Conservation (phyloP, 2,113 vertebrate species). For the Rhinolophus sinicus region DNA sequence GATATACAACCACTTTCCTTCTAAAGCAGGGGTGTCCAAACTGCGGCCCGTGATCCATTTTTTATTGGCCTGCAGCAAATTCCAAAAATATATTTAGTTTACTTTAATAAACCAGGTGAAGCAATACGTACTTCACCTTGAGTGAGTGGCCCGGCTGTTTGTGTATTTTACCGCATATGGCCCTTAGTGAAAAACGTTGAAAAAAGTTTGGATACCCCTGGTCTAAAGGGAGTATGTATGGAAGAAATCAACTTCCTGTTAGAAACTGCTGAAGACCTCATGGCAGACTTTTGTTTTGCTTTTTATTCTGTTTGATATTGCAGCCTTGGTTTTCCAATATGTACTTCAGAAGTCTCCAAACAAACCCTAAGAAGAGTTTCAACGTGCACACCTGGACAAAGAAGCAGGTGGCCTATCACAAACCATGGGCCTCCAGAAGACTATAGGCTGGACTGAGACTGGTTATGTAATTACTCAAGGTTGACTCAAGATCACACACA, state of each 20-base stretch:
- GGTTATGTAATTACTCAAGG: not conserved
- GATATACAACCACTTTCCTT: not conserved
- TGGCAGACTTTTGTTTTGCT: not conserved
- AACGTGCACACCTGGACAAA: not conserved
- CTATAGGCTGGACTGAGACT: not conserved
- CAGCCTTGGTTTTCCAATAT: not conserved
- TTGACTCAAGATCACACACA: not conserved
- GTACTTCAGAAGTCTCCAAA: not conserved
- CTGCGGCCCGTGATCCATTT: too few species aligned
- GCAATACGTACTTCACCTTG: too few species aligned
- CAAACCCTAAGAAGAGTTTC: not conserved
- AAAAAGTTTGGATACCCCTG: too few species aligned
- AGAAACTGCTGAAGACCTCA: conserved; percentile 18
- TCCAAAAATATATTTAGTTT: too few species aligned
- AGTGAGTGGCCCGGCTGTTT: too few species aligned
- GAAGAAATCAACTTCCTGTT: not conserved
- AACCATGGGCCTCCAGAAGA: not conserved
- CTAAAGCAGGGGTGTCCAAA: not conserved
- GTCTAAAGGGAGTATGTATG: not conserved
- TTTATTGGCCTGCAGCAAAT: too few species aligned
- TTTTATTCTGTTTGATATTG: not conserved
- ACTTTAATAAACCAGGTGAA: too few species aligned
- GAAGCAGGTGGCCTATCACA: not conserved
- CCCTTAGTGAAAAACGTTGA: too few species aligned
- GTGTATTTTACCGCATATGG: too few species aligned